Evolutionary conservation across 2,113 vertebrate species (phyloP).

Genomic region (Proterorhinus semilunaris): DNA sequence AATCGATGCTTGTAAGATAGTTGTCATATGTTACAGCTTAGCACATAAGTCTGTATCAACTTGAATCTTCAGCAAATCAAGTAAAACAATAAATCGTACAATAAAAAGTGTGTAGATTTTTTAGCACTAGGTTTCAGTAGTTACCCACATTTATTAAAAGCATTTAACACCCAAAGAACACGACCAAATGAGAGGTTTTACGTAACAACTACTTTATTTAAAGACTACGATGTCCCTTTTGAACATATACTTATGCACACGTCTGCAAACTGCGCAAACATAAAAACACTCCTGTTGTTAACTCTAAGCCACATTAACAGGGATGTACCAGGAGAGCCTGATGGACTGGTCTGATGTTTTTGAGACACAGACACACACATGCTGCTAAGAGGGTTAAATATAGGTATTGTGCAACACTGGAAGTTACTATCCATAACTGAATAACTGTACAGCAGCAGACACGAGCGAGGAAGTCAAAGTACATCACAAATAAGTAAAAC

Average conservation of each 20-base stretch:
- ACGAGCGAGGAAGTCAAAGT: background rate
- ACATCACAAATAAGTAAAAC: background rate
- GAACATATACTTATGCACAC: too few species aligned
- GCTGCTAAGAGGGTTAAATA: conserved; percentile 1
- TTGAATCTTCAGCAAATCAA: conserved; percentile 10
- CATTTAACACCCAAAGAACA: too few species aligned
- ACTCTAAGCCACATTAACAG: background rate
- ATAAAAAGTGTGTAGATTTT: background rate
- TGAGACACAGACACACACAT: conserved; percentile 15
- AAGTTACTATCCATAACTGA: background rate
- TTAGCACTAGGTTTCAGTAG: too few species aligned
- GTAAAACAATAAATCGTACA: conserved; percentile 57
- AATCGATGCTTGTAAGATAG: conserved; percentile 25
- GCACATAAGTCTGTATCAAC: conserved; percentile 59
- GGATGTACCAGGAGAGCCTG: conserved; percentile 12
- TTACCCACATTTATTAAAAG: too few species aligned
- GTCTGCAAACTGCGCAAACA: too few species aligned
- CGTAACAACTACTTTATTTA: too few species aligned
- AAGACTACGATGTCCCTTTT: too few species aligned
- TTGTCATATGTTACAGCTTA: conserved; percentile 36
- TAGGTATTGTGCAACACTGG: conserved; percentile 10
- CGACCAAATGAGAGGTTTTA: too few species aligned
- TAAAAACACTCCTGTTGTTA: too few species aligned
- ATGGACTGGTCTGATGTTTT: conserved; percentile 26
- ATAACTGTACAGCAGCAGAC: background rate